Conservation (phyloP, 2,888 invertebrate genomes). For the Leptodirus hochenwartii region DNA sequence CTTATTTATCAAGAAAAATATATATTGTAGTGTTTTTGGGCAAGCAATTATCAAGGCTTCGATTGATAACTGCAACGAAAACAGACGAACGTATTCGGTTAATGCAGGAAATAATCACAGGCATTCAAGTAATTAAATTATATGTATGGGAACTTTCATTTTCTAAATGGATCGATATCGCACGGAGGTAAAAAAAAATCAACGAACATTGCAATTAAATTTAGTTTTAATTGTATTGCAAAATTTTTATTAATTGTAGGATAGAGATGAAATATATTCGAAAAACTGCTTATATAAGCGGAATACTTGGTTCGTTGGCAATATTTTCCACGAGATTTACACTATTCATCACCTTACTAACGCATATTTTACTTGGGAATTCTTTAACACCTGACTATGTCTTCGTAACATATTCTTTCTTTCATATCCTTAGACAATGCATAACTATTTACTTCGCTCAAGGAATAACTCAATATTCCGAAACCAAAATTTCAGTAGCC, state of each 20-base stretch:
- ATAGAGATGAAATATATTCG: conserved; percentile 50
- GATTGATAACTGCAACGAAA: conserved; percentile 59
- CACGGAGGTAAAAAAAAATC: conserved; percentile 48
- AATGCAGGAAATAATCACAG: conserved; percentile 78
- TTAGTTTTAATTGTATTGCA: conserved; percentile 19
- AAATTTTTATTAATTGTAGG: no score
- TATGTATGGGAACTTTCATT: conserved; percentile 82
- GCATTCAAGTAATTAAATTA: conserved; percentile 83
- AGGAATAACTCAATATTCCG: conserved; percentile 59
- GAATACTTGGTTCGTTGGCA: conserved; percentile 55
- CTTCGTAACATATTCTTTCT: conserved; percentile 73
- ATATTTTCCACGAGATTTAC: conserved; percentile 73
- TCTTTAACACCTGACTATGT: conserved; percentile 60
- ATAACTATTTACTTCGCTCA: conserved; percentile 81
- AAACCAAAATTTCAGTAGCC: conserved; percentile 51
- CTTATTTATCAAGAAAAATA: no score
- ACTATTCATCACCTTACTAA: conserved; percentile 60
- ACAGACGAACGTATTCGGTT: conserved; percentile 81
- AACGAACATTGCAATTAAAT: conserved; percentile 27
- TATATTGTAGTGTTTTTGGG: conserved; percentile 48
- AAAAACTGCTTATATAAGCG: conserved; percentile 53
- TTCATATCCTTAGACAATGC: conserved; percentile 65
- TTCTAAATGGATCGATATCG: conserved; percentile 47
- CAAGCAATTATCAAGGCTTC: conserved; percentile 48
- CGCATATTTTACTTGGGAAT: conserved; percentile 47